Conservation (phyloP, 2,888 invertebrate genomes). For the Labia minor region DNA sequence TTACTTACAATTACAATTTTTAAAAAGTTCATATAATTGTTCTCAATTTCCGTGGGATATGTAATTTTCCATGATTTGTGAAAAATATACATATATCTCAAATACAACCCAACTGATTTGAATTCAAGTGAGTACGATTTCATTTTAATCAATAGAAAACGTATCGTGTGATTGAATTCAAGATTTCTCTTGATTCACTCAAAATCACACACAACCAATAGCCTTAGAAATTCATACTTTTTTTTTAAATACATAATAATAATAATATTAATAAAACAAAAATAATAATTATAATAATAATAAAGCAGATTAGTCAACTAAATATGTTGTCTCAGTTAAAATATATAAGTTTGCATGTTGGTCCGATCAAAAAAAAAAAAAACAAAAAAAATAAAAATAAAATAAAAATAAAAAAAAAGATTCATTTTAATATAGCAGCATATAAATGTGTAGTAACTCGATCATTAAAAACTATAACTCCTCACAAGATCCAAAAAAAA, state of each 20-base stretch:
- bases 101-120: not conserved
- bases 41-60: not conserved
- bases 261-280: no score
- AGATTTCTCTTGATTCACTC: not conserved
- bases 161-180: not conserved
- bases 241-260: no score
- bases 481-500: not conserved
- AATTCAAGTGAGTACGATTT: not conserved
- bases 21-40: not conserved
- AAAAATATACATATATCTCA: no score
- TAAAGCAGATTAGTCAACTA: not conserved
- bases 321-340: no score
- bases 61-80: not conserved
- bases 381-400: not conserved
- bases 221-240: not conserved
- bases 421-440: not conserved
- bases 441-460: constrained; percentile 7
- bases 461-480: not conserved
- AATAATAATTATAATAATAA: no score
- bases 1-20: not conserved
- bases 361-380: not conserved
- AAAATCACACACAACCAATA: not conserved
- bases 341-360: not conserved
- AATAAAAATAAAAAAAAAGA: not conserved
- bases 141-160: not conserved